Percentiles rank a stretch among this genome's conserved stretches.
These are phyloP conservation scores for Zaprionus gabonicus DNA, from an alignment of 1,140 invertebrate species.

Conservation along the genomic window DNA sequence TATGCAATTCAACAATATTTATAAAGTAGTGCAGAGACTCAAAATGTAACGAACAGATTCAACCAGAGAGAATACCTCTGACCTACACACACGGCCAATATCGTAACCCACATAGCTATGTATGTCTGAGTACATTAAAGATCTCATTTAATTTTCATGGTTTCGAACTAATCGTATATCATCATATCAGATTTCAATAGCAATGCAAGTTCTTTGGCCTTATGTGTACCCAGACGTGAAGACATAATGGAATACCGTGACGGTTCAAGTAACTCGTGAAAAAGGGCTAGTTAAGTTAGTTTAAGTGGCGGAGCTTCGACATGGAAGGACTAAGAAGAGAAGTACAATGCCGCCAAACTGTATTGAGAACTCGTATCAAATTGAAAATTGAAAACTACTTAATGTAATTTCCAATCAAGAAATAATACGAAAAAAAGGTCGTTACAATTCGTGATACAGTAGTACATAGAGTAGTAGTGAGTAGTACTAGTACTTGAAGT, in stretches of 20 bases:
- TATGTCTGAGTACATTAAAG: slow-evolving; percentile 2
- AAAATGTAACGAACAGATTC: slow-evolving; percentile 14
- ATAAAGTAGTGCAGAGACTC: slow-evolving; percentile 6
- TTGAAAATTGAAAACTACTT: slow-evolving; percentile 8
- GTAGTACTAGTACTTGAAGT: slow-evolving; percentile 1
- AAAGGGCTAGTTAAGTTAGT: neutral
- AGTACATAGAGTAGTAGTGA: neutral
- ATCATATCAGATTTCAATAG: neutral
- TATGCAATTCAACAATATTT: slow-evolving; percentile 9
- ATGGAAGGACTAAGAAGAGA: slow-evolving; percentile 6
- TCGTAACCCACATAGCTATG: neutral
- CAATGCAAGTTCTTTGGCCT: neutral
- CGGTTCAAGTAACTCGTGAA: slow-evolving; percentile 1
- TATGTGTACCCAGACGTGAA: slow-evolving; percentile 1
- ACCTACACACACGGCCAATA: slow-evolving; percentile 17
- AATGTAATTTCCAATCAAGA: slow-evolving; percentile 3
- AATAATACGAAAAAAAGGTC: slow-evolving; percentile 1
- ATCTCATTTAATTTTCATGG: neutral
- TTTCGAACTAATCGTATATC: neutral
- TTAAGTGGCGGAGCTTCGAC: neutral
- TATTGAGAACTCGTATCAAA: neutral
- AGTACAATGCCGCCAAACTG: neutral
- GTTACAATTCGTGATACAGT: slow-evolving; percentile 4
- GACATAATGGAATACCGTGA: neutral
- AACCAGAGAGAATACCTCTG: slow-evolving; percentile 9